Evolutionary conservation across 2,888 invertebrate genomes (phyloP).

Genomic region (Hirtodrosophila histrioides): DNA sequence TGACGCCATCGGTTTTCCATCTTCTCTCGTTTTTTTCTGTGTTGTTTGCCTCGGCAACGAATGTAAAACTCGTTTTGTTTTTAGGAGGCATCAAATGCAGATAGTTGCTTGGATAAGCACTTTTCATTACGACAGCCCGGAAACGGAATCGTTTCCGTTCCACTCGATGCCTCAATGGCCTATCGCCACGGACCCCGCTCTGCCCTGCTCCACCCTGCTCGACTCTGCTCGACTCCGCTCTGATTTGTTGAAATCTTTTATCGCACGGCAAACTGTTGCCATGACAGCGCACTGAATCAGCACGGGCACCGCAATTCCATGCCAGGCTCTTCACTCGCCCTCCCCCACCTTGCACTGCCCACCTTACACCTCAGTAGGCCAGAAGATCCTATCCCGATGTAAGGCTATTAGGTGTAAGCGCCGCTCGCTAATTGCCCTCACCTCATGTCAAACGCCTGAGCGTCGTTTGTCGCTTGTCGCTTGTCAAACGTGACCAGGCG

Average conservation of each 20-base stretch:
- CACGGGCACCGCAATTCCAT: constrained; percentile 28
- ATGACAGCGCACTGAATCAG: constrained; percentile 47
- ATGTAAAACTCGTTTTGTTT: constrained; percentile 67
- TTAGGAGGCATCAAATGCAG: constrained; percentile 63
- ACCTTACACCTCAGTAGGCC: neutral
- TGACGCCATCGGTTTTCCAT: constrained; percentile 42
- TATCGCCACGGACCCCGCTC: neutral
- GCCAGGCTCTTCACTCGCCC: constrained; percentile 1
- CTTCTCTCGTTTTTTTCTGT: constrained; percentile 7
- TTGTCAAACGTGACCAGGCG: constrained; percentile 61
- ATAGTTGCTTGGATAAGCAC: constrained; percentile 77
- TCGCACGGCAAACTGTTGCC: constrained; percentile 67
- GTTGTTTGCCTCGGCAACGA: constrained; percentile 19
- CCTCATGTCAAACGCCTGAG: constrained; percentile 59
- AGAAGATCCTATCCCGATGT: constrained; percentile 17
- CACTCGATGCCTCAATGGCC: constrained; percentile 44
- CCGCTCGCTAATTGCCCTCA: constrained; percentile 69
- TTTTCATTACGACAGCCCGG: constrained; percentile 67
- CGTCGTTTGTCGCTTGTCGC: constrained; percentile 39
- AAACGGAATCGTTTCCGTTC: constrained; percentile 53
- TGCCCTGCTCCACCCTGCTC: constrained; percentile 9
- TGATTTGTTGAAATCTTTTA: constrained; percentile 79
- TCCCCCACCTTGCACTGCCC: neutral
- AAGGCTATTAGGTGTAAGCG: constrained; percentile 53
- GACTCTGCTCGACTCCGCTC: neutral